phyloP scores from a whole-genome alignment of 2,113 vertebrate species.

The chimpanzee (Pan troglodytes) region NHGRI_mPanTro3-v2.1_pri NC_072416.2:65940001-65940500 shows the following conservation, averaged over 20 bases:
- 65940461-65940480: neutral
- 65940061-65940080: constrained; percentile 56
- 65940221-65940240: neutral
- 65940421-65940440: neutral
- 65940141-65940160: constrained; percentile 60
- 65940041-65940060: constrained; percentile 29
- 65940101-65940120: constrained; percentile 15
- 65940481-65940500: neutral
- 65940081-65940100: constrained; percentile 59
- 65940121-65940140: constrained; percentile 49
- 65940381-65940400: constrained; percentile 12
- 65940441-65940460: constrained; percentile 28
- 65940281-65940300: neutral
- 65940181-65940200: constrained; percentile 48
- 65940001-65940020: neutral
- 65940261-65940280: neutral
- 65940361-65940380: constrained; percentile 35
- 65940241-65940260: constrained; percentile 12
- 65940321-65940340: constrained; percentile 24
- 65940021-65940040: constrained; percentile 34
- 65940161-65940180: constrained; percentile 38
- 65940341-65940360: neutral
- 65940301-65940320: neutral
- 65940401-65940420: constrained; percentile 21
- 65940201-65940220: constrained; percentile 58